These are phyloP conservation scores for Latheticus oryzae DNA, from an alignment of 2,888 invertebrate genomes.

Conservation along the genomic window DNA sequence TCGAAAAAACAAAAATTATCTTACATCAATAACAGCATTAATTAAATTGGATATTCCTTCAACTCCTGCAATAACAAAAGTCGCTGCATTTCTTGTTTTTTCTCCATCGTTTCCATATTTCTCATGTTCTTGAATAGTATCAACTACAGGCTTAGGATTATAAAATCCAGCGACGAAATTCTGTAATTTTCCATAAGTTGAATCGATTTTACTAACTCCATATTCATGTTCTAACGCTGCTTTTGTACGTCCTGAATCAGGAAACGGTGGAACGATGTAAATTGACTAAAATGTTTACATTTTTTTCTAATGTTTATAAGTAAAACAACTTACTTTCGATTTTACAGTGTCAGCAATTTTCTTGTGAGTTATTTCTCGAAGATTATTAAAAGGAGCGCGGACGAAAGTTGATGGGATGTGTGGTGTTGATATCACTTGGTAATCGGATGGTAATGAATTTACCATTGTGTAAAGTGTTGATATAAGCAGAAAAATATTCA, in stretches of 20 bases:
- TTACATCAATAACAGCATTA: constrained; percentile 60
- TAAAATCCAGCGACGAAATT: constrained; percentile 56
- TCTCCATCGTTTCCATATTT: constrained; percentile 84
- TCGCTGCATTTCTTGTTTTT: constrained; percentile 73
- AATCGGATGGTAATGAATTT: constrained; percentile 4
- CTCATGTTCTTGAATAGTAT: constrained; percentile 79
- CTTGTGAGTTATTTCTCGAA: constrained; percentile 16
- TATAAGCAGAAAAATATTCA: no score
- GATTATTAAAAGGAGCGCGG: constrained; percentile 21
- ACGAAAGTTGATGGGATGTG: constrained; percentile 6
- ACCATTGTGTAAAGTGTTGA: not conserved
- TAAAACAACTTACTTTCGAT: constrained; percentile 30
- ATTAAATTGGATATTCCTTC: constrained; percentile 69
- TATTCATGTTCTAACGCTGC: constrained; percentile 59
- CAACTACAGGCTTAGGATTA: constrained; percentile 77
- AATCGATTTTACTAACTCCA: constrained; percentile 56
- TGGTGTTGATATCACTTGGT: not conserved
- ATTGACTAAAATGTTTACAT: constrained; percentile 20
- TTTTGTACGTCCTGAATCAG: constrained; percentile 58
- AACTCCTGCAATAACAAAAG: constrained; percentile 75
- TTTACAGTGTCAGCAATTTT: constrained; percentile 28
- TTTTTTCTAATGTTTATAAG: no score
- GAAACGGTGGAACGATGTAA: constrained; percentile 49
- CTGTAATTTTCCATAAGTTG: constrained; percentile 59
- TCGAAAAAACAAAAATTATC: not conserved